These are phyloP conservation scores for Spodoptera exigua DNA, from an alignment of 2,888 invertebrate species.

Conservation along the genomic window DNA sequence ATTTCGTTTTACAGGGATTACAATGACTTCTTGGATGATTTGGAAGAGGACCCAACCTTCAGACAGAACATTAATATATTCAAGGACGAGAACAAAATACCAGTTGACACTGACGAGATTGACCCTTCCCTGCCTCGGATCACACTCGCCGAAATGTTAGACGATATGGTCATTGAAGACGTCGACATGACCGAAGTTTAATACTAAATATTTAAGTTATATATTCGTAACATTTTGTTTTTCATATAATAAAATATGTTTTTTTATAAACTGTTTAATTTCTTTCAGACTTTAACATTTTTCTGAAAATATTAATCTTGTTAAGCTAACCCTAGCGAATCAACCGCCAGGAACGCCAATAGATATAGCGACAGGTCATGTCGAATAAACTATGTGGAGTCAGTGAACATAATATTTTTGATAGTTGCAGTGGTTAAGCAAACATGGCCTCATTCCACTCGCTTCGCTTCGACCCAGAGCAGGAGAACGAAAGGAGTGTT, in stretches of 20 bases:
- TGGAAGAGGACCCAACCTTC: conserved; percentile 97
- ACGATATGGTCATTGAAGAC: conserved; percentile 95
- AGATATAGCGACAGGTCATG: no score
- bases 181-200: conserved; percentile 92
- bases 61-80: conserved; percentile 98
- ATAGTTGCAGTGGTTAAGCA: no score
- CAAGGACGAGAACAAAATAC: conserved; percentile 87
- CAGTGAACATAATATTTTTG: no score
- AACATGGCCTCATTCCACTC: no score
- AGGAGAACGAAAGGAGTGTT: no score
- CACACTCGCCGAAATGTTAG: conserved; percentile 97
- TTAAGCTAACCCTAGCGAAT: no score
- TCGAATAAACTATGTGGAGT: no score
- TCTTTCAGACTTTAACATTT: no score
- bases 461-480: no score
- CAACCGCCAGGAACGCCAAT: no score
- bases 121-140: conserved; percentile 93
- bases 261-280: no score
- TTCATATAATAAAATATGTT: conserved; percentile 33
- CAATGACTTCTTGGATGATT: conserved; percentile 98
- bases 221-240: neutral
- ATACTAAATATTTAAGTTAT: conserved; percentile 3
- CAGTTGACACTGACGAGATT: conserved; percentile 89
- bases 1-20: conserved; percentile 92
- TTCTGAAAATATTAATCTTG: no score